Evolutionary conservation across 2,888 invertebrate genomes (phyloP).

Genomic region (Cheilosia soror): DNA sequence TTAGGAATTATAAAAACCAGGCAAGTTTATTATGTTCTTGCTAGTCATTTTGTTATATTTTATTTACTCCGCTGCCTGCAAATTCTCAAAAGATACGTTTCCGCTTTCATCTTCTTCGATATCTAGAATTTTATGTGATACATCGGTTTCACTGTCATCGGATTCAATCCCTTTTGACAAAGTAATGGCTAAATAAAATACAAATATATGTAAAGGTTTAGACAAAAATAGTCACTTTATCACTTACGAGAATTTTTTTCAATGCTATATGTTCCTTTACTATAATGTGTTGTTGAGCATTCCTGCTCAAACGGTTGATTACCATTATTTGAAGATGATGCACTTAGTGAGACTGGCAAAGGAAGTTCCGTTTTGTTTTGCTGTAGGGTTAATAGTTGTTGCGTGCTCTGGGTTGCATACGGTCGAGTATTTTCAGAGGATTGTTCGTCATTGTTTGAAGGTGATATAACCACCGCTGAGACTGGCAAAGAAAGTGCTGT

Average conservation of each 20-base stretch:
- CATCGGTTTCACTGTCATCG: neutral
- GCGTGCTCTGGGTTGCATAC: neutral
- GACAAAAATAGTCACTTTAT: neutral
- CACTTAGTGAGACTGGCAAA: neutral
- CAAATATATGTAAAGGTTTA: neutral
- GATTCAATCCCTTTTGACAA: neutral
- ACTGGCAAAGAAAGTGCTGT: neutral
- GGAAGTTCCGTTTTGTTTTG: neutral
- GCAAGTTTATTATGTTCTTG: too few species aligned
- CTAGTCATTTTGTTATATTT: neutral
- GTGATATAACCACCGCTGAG: neutral
- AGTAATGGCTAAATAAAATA: neutral
- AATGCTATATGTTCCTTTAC: conserved; percentile 22
- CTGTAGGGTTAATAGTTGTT: neutral
- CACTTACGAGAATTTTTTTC: conserved; percentile 11
- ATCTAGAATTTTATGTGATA: neutral
- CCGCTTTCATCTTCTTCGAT: neutral
- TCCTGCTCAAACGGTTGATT: neutral
- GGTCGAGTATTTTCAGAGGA: too few species aligned
- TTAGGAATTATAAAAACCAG: neutral
- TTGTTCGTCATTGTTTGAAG: too few species aligned
- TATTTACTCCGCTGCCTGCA: neutral
- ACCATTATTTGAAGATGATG: neutral
- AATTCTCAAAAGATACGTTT: neutral
- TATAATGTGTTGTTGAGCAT: neutral